Evolutionary conservation across 2,113 vertebrate genomes (phyloP).

Genomic region (Neofelis nebulosa): DNA sequence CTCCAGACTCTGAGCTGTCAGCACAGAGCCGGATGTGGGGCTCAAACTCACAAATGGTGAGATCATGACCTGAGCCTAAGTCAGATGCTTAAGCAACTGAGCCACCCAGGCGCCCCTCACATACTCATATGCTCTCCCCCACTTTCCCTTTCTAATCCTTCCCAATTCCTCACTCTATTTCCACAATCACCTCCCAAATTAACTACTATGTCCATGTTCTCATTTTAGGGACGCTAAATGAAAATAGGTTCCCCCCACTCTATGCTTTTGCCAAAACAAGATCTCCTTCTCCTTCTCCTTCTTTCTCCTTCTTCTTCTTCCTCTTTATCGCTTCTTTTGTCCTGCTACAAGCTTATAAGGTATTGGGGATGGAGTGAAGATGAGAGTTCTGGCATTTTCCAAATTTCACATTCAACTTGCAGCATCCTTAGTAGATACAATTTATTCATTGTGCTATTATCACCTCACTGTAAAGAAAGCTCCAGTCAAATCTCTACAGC

Average conservation of each 20-base stretch:
- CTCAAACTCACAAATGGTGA: no score
- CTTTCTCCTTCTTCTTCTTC: background rate
- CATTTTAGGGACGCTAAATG: background rate
- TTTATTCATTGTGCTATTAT: background rate
- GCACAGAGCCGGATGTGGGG: no score
- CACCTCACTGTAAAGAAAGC: background rate
- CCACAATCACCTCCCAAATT: background rate
- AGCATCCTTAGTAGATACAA: background rate
- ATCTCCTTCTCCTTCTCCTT: background rate
- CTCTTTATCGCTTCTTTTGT: background rate
- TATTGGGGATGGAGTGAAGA: background rate
- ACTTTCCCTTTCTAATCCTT: background rate
- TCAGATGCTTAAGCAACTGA: no score
- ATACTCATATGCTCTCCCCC: background rate
- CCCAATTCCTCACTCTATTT: background rate
- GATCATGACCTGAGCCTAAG: no score
- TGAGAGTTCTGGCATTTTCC: background rate
- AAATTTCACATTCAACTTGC: background rate
- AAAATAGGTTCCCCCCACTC: background rate
- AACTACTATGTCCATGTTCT: background rate
- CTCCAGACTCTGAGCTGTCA: no score
- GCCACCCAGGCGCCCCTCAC: background rate
- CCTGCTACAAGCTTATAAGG: background rate
- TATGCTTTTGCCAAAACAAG: background rate
- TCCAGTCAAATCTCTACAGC: background rate